Evolutionary conservation across 2,797 vertebrate genomes (phyloP).

Genomic region (Micromesistius poutassou): DNA sequence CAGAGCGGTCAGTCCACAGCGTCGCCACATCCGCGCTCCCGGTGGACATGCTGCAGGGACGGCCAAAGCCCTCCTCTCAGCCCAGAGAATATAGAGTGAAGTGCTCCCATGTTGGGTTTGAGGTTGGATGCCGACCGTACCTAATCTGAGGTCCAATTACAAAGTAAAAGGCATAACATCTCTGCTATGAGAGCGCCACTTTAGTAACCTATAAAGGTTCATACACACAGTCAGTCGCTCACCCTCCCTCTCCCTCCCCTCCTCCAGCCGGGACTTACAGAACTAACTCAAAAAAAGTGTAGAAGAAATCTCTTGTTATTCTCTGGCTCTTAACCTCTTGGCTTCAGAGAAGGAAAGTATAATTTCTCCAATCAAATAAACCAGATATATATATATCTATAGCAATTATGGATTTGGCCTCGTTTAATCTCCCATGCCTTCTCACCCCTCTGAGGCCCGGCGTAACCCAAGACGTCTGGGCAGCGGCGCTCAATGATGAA

Average conservation of each 20-base stretch:
- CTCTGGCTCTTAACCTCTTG: background rate
- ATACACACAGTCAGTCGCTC: background rate
- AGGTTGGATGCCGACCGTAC: background rate
- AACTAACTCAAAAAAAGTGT: background rate
- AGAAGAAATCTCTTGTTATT: background rate
- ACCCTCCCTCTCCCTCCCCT: no score
- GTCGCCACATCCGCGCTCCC: conserved; percentile 48
- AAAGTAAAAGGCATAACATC: background rate
- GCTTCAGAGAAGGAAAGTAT: background rate
- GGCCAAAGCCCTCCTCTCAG: background rate
- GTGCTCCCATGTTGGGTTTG: background rate
- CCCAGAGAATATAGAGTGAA: background rate
- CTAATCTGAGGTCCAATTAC: background rate
- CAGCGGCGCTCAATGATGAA: background rate
- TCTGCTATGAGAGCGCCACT: background rate
- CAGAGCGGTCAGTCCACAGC: conserved; percentile 32
- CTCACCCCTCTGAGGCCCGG: background rate
- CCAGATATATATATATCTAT: background rate
- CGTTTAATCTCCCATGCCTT: background rate
- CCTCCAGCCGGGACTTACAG: no score
- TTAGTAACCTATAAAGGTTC: background rate
- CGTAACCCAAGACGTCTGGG: background rate
- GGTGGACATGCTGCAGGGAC: conserved; percentile 26
- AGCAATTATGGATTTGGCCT: background rate
- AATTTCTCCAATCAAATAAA: background rate